These are phyloP conservation scores for Casuarius casuarius DNA, from an alignment of 2,113 vertebrate genomes.

Conservation along the genomic window DNA sequence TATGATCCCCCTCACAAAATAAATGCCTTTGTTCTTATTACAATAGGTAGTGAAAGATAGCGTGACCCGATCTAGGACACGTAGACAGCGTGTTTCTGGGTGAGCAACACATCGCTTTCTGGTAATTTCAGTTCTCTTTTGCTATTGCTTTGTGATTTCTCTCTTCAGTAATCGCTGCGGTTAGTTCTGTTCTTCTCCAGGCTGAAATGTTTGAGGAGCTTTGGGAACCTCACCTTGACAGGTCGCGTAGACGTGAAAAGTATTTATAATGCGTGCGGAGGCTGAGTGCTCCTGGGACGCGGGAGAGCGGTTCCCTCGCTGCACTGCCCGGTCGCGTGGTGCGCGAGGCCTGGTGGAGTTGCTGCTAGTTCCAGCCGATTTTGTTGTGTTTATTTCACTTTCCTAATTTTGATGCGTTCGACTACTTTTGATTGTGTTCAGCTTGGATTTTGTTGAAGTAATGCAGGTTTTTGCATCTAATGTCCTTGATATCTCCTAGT, in stretches of 20 bases:
- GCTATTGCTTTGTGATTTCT: background rate
- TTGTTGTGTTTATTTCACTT: background rate
- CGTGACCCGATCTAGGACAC: background rate
- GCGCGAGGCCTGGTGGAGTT: background rate
- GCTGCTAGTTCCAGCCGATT: background rate
- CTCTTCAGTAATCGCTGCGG: background rate
- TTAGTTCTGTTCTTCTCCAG: background rate
- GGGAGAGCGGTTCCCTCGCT: background rate
- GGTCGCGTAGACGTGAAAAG: background rate
- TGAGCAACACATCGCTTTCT: background rate
- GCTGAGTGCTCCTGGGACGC: background rate
- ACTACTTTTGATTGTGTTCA: background rate
- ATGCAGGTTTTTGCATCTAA: background rate
- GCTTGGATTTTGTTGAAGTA: background rate
- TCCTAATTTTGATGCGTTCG: background rate
- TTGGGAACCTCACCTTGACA: background rate
- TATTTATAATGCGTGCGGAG: background rate
- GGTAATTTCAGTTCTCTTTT: background rate
- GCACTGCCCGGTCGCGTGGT: background rate
- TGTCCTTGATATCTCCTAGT: background rate
- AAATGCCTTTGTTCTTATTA: rapidly evolving
- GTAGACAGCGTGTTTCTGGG: background rate
- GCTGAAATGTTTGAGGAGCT: background rate
- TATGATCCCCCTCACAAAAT: background rate
- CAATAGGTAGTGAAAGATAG: background rate